These are phyloP conservation scores for Crax fasciolata DNA, from an alignment of 2,797 vertebrate species.

Conservation along the genomic window DNA sequence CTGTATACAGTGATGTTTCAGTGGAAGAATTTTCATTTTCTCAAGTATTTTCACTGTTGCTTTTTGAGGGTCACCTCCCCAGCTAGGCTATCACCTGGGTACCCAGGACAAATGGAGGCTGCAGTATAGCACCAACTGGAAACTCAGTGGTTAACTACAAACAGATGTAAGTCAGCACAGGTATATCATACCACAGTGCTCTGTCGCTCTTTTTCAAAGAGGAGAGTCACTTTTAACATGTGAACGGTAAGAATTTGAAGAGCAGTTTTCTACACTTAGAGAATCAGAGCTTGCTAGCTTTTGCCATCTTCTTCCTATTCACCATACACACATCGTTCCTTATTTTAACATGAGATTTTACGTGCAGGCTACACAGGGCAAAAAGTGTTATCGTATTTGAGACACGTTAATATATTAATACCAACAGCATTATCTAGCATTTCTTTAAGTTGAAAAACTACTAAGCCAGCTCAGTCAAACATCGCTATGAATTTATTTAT, in stretches of 20 bases:
- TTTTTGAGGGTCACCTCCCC: background rate
- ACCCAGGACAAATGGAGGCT: background rate
- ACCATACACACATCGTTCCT: background rate
- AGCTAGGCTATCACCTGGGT: background rate
- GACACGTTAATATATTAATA: background rate
- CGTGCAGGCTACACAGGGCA: background rate
- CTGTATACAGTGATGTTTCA: background rate
- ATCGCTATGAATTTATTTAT: background rate
- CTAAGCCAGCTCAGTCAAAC: background rate
- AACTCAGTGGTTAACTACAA: background rate
- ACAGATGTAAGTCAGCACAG: background rate
- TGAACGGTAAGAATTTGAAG: background rate
- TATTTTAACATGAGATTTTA: background rate
- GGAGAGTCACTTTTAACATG: background rate
- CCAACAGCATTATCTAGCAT: background rate
- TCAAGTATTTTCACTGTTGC: background rate
- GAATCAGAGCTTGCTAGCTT: background rate
- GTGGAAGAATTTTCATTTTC: background rate
- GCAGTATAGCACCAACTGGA: background rate
- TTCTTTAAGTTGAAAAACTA: background rate
- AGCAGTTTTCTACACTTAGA: background rate
- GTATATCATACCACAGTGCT: fast-evolving
- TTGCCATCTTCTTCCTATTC: background rate
- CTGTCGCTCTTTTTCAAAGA: background rate
- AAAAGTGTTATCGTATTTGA: background rate